Base-by-base conservation (phyloP, 2,888 invertebrate genomes). In the Pollenia amentaria region DNA sequence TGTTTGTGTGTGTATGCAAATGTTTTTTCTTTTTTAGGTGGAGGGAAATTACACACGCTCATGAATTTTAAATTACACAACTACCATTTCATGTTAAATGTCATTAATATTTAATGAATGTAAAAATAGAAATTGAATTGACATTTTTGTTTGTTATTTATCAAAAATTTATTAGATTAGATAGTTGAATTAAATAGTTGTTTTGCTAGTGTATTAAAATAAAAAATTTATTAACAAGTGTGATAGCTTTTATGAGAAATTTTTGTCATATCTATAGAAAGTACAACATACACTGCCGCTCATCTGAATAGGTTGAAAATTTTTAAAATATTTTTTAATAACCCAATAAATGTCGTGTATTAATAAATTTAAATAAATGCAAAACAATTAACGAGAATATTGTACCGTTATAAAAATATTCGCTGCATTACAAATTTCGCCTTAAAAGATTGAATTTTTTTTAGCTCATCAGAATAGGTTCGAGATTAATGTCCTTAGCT, bases 1-100 rank as follows among this genome's bases (percentile, higher is more conserved):
- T 72, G 14, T 38, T 9, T 46, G 62, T 73, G 46, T 82, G 9
- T 65, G 29, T 69, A 82, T 53, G 64, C 40, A 48, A 60, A 77
- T 67, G n/a, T 7, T 38, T 29, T 0, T n/a, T n/a, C n/a, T n/a
- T n/a, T 76, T 62, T 69, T 81, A 38, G 62, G 62, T 69, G 75
- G 69, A n/a, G 21, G 55, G 29, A 62, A 64, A 21, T 38, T 70
- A 40, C 46, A 70, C n/a, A 29, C 21, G 16, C n/a, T 62, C 29
- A 6, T 6, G 29, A 29, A 29, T 29, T 29, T 48, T 18, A 51
- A 29, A 51, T 51, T 69, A 40, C 38, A 29, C 57, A 57, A 44
- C n/a, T 57, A 42, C 29, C 46, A 67, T 29, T 55, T 44, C 38
- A 53, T n/a, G 21, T 42, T 76, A 42, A 76, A 18, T 18, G 38